phyloP scores from a whole-genome alignment of 2,113 vertebrate species.

The Tympanuchus pallidicinctus region DNA sequence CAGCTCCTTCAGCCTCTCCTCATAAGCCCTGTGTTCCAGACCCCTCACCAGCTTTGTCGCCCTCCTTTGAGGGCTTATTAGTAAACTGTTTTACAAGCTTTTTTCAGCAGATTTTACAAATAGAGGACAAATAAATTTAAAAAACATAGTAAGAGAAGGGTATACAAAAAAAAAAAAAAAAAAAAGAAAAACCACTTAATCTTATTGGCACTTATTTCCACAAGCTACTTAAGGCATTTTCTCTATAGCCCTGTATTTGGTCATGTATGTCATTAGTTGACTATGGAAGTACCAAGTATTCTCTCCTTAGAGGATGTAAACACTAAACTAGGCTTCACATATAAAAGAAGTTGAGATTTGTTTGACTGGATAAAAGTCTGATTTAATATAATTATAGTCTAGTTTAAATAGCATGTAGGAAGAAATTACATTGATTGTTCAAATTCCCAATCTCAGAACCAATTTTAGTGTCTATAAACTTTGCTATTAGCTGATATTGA shows the following conservation, averaged over 20 bases:
- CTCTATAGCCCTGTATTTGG: rapidly evolving
- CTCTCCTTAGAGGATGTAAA: not conserved
- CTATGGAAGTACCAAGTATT: not conserved
- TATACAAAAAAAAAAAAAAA: no score
- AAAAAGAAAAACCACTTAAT: not conserved
- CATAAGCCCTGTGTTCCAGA: no score
- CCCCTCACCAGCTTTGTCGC: no score
- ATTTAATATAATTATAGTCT: not conserved
- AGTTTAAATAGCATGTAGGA: not conserved
- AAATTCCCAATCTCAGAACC: not conserved
- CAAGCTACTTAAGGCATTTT: not conserved
- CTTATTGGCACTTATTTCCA: not conserved
- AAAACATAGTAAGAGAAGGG: not conserved
- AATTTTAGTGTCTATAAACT: not conserved
- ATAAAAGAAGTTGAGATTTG: not conserved
- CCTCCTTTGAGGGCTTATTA: not conserved
- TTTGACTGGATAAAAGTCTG: not conserved
- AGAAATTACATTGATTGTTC: not conserved
- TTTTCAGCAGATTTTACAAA: not conserved
- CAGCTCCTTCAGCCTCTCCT: no score
- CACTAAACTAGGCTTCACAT: not conserved
- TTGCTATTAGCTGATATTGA: not conserved
- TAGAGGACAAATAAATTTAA: not conserved
- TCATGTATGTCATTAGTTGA: not conserved
- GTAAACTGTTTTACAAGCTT: not conserved